phyloP scores from a whole-genome alignment of 2,888 invertebrate species.

The Dinocampus coccinellae region DNA sequence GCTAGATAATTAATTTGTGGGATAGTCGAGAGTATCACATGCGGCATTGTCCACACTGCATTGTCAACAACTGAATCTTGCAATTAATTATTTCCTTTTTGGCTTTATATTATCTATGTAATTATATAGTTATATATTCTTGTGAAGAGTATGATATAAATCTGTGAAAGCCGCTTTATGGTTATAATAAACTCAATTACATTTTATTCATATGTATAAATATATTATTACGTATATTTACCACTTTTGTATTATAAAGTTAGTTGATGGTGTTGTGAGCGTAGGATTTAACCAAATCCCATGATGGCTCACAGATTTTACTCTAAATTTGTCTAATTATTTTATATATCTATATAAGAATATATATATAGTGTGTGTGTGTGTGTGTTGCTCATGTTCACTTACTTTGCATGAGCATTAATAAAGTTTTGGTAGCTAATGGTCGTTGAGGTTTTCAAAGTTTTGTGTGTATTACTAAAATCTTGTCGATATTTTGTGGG shows the following conservation, averaged over 20 bases:
- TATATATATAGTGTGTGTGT: neutral
- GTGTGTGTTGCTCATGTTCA: neutral
- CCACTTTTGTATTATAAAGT: neutral
- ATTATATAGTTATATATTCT: neutral
- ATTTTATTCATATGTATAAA: neutral
- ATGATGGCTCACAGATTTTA: neutral
- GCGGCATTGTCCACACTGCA: slow-evolving; percentile 2
- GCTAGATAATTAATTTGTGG: slow-evolving; percentile 40
- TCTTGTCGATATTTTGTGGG: neutral
- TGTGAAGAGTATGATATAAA: neutral
- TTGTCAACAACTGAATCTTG: neutral
- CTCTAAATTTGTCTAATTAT: slow-evolving; percentile 4
- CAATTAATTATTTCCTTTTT: slow-evolving; percentile 38
- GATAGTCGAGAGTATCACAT: slow-evolving; percentile 23
- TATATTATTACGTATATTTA: no score
- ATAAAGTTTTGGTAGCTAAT: slow-evolving; percentile 4
- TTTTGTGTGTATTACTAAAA: neutral
- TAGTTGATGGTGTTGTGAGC: neutral
- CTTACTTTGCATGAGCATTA: neutral
- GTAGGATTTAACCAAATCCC: neutral
- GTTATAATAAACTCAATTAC: no score
- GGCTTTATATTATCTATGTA: neutral
- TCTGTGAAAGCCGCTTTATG: neutral
- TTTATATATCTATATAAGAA: neutral
- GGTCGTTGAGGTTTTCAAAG: neutral